phyloP scores from a whole-genome alignment of 2,113 vertebrate species.

The Emydocephalus ijimae region DNA sequence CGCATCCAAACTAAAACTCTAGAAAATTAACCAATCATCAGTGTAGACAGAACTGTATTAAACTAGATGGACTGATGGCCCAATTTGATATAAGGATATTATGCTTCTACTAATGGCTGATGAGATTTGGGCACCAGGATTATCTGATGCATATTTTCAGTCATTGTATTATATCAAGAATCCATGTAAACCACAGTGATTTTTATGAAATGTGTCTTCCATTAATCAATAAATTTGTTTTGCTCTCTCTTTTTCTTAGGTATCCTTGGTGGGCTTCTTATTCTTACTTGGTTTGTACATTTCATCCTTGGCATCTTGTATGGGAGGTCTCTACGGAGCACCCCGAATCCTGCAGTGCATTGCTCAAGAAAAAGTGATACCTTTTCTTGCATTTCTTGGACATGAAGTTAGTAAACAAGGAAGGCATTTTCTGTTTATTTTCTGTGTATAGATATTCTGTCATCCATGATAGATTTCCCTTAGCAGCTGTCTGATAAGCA shows the following conservation, averaged over 20 bases:
- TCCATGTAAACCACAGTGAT: background rate
- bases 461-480: background rate
- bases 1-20: background rate
- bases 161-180: background rate
- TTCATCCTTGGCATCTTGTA: slow-evolving; percentile 96
- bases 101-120: background rate
- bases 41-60: background rate
- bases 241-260: slow-evolving; percentile 65
- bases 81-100: background rate
- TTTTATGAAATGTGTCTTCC: background rate
- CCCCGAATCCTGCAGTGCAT: slow-evolving; percentile 97
- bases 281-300: slow-evolving; percentile 95
- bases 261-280: slow-evolving; percentile 95
- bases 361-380: slow-evolving; percentile 91
- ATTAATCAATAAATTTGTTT: background rate
- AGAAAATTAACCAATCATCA: background rate
- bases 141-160: background rate
- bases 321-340: slow-evolving; percentile 93
- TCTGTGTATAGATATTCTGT: background rate
- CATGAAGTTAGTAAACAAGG: slow-evolving; percentile 78
- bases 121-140: background rate
- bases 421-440: background rate
- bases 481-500: background rate
- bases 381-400: slow-evolving; percentile 79
- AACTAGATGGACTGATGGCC: background rate